A percentile compares a stretch with the other conserved stretches of the same genome.
Conservation (phyloP, 2,113 vertebrate species). For the Menidia beryllina region DNA sequence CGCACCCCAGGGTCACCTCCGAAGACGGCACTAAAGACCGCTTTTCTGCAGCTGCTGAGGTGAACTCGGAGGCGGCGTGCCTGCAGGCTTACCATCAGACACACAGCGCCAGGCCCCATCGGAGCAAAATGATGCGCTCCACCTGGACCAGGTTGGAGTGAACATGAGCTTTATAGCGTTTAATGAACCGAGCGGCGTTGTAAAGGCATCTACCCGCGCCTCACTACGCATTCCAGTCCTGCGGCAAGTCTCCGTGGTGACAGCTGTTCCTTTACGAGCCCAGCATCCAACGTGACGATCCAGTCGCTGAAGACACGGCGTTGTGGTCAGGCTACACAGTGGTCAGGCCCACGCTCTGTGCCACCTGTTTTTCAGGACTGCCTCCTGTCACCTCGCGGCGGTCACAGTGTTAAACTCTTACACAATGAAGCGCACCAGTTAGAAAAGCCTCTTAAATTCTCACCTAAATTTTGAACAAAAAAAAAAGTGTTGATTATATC, state of each 20-base stretch:
- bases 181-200: no score
- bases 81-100: neutral
- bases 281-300: neutral
- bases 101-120: neutral
- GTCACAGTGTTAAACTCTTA: neutral
- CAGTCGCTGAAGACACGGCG: neutral
- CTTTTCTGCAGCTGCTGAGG: neutral
- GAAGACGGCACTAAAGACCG: conserved; percentile 9
- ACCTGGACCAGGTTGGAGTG: no score
- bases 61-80: neutral
- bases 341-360: no score
- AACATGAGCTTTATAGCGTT: no score
- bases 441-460: neutral
- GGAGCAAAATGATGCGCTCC: no score
- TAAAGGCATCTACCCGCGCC: neutral
- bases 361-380: neutral
- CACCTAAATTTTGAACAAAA: no score
- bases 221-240: conserved; percentile 7
- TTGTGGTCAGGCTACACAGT: no score
- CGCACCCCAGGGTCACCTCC: neutral
- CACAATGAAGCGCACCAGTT: neutral
- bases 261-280: neutral
- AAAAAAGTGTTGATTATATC: no score
- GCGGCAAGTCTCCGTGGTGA: neutral
- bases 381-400: conserved; percentile 1